A percentile compares a stretch with the other conserved stretches of the same genome.
phyloP scores from a whole-genome alignment of 2,888 invertebrate species.

The Gymnocheta viridis region DNA sequence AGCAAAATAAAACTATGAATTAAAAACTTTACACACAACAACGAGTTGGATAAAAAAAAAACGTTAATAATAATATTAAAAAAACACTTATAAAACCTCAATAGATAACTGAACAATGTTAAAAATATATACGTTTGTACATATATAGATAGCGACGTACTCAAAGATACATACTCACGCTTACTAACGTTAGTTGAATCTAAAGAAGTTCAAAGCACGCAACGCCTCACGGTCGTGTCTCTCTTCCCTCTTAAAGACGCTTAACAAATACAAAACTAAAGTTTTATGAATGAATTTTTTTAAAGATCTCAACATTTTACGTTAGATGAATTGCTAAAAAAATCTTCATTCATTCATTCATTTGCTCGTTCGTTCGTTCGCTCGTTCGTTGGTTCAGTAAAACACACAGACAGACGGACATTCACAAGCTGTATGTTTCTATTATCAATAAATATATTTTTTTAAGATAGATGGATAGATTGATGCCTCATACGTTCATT shows the following conservation, averaged over 20 bases:
- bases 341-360: conserved; percentile 27
- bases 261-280: conserved; percentile 7
- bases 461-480: conserved; percentile 29
- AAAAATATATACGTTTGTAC: no score
- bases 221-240: background rate
- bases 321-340: conserved; percentile 79
- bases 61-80: background rate
- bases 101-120: conserved; percentile 55
- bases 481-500: conserved; percentile 24
- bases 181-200: conserved; percentile 32
- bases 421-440: conserved; percentile 23
- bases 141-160: conserved; percentile 5
- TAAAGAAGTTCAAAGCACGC: conserved; percentile 64
- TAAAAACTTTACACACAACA: conserved; percentile 58
- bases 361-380: background rate
- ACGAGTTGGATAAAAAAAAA: conserved; percentile 37
- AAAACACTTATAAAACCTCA: conserved; percentile 56
- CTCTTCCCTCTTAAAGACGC: background rate
- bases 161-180: background rate
- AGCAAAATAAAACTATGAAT: conserved; percentile 74
- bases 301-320: conserved; percentile 63
- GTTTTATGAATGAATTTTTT: conserved; percentile 68
- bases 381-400: background rate
- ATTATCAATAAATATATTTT: conserved; percentile 55
- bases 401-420: background rate